phyloP scores from a whole-genome alignment of 2,113 vertebrate genomes.

The Albula goreensis region DNA sequence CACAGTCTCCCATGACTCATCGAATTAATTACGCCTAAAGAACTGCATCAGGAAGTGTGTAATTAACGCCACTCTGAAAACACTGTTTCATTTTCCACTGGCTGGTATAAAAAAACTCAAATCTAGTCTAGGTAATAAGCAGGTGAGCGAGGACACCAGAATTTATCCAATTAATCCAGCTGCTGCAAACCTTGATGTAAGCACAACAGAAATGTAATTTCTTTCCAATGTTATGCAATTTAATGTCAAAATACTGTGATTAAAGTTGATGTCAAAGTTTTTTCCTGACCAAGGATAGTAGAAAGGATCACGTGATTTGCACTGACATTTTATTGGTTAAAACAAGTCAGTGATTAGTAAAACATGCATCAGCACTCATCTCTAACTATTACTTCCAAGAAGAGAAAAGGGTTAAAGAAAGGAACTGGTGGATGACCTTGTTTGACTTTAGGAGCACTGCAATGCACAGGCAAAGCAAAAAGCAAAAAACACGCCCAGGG shows the following conservation, averaged over 20 bases:
- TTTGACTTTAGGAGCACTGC: background rate
- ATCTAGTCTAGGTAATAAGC: background rate
- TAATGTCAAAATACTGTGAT: no score
- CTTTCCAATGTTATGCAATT: no score
- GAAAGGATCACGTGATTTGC: no score
- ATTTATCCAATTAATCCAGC: background rate
- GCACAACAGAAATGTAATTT: no score
- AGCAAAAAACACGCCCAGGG: no score
- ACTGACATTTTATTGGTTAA: no score
- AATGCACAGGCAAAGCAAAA: background rate
- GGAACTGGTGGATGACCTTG: background rate
- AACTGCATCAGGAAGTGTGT: background rate
- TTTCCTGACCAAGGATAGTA: no score
- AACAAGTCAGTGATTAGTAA: no score
- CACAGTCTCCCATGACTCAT: background rate
- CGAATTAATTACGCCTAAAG: background rate
- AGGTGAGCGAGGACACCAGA: background rate
- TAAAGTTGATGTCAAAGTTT: no score
- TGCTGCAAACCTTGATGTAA: no score
- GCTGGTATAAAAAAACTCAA: background rate
- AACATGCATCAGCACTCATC: no score
- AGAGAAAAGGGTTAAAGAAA: conserved; percentile 35
- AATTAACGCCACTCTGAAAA: background rate
- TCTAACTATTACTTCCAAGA: no score
- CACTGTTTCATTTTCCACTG: background rate